Evolutionary conservation across 2,888 invertebrate genomes (phyloP).

Genomic region (Pristionchus exspectatus): DNA sequence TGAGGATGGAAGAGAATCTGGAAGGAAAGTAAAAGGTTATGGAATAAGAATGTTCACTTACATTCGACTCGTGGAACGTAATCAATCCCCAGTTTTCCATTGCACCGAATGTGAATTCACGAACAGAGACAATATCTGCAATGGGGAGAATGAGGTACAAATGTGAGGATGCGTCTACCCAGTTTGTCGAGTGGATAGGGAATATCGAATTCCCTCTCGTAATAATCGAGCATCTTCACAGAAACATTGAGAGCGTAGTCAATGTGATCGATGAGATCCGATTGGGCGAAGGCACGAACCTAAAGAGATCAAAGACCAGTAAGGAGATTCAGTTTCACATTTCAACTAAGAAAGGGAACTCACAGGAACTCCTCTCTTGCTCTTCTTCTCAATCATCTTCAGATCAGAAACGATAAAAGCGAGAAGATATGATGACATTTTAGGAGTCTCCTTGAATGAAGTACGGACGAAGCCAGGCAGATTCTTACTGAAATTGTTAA

Average conservation of each 20-base stretch:
- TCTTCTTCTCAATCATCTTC: slow-evolving; percentile 83
- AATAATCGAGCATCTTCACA: slow-evolving; percentile 79
- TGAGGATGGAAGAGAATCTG: slow-evolving; percentile 85
- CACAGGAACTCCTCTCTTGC: slow-evolving; percentile 84
- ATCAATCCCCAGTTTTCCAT: slow-evolving; percentile 96
- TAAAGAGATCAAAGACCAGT: slow-evolving; percentile 60
- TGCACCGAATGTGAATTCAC: slow-evolving; percentile 91
- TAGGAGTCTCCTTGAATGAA: slow-evolving; percentile 79
- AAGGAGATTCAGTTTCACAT: neutral
- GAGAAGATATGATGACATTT: slow-evolving; percentile 91
- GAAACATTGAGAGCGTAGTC: slow-evolving; percentile 83
- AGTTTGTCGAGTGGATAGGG: slow-evolving; percentile 91
- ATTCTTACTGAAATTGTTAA: neutral
- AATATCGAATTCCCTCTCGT: slow-evolving; percentile 89
- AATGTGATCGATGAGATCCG: slow-evolving; percentile 85
- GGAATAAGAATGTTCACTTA: neutral
- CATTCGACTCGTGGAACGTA: slow-evolving; percentile 87
- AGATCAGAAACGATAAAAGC: slow-evolving; percentile 91
- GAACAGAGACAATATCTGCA: slow-evolving; percentile 87
- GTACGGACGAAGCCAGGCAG: slow-evolving; percentile 80
- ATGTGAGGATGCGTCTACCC: slow-evolving; percentile 82
- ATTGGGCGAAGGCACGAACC: slow-evolving; percentile 81
- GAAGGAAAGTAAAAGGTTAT: neutral
- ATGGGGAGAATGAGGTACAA: neutral
- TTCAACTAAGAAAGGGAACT: slow-evolving; percentile 79